Evolutionary conservation across 2,888 invertebrate species (phyloP).

Genomic region (Schrankia costaestrigalis): DNA sequence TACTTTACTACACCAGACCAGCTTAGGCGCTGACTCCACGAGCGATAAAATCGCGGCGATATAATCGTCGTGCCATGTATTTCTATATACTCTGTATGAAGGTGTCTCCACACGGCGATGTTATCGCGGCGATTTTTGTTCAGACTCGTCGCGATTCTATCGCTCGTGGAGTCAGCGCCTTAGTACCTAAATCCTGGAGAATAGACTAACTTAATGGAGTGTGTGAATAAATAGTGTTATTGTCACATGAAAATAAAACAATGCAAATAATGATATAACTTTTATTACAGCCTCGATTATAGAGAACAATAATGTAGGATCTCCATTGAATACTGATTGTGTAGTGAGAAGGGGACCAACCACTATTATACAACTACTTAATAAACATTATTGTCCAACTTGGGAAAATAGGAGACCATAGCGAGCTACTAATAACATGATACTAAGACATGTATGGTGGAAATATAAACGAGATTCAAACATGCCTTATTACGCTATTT

Average conservation of each 20-base stretch:
- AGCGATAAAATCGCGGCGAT: no score
- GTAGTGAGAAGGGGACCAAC: conserved; percentile 21
- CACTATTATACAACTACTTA: conserved; percentile 20
- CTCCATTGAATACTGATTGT: conserved; percentile 60
- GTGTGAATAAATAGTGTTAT: no score
- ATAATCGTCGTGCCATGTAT: no score
- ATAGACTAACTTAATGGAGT: not conserved
- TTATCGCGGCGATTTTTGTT: no score
- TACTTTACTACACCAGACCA: no score
- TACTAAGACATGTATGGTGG: no score
- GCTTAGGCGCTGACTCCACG: no score
- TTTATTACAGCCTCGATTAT: conserved; percentile 68
- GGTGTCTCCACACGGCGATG: no score
- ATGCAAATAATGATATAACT: conserved; percentile 35
- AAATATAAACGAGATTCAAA: conserved; percentile 27
- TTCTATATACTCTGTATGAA: no score
- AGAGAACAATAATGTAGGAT: conserved; percentile 45
- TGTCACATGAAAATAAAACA: conserved; percentile 42
- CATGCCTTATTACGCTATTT: conserved; percentile 8
- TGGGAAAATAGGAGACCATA: conserved; percentile 23
- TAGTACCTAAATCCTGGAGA: not conserved
- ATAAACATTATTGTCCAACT: conserved; percentile 30
- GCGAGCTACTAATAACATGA: no score
- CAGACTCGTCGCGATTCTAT: no score
- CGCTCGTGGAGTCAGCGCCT: no score